phyloP scores from a whole-genome alignment of 2,797 vertebrate genomes.

The Stomatorhinus walkeri region DNA sequence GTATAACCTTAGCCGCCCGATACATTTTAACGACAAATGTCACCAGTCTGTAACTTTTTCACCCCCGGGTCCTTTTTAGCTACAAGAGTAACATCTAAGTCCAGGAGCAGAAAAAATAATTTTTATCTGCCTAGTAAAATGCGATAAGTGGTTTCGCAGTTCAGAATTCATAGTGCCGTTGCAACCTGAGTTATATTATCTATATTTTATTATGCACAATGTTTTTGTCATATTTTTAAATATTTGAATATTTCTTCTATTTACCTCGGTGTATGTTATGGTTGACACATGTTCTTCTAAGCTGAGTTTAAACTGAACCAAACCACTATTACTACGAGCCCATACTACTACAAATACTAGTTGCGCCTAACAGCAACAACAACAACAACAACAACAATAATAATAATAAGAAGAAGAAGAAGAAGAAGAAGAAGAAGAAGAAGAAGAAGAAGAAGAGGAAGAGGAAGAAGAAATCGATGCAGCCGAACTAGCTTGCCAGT shows the following conservation, averaged over 20 bases:
- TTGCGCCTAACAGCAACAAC: neutral
- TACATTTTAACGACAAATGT: neutral
- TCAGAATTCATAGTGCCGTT: neutral
- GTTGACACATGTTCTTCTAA: neutral
- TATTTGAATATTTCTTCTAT: neutral
- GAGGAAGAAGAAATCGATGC: neutral
- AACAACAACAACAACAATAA: neutral
- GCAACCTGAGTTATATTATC: neutral
- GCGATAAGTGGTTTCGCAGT: too few relatives aligned
- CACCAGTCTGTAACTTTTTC: neutral
- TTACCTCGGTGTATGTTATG: neutral
- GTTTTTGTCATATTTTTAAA: neutral
- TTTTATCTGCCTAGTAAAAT: neutral
- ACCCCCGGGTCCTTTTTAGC: neutral
- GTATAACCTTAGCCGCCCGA: neutral
- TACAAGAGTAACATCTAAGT: neutral
- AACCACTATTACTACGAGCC: neutral
- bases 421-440: too few relatives aligned
- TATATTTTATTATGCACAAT: neutral
- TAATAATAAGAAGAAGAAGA: neutral
- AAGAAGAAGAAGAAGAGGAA: too few relatives aligned
- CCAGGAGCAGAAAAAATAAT: neutral
- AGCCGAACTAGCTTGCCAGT: neutral
- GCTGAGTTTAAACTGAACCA: neutral
- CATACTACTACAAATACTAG: neutral